Base-by-base conservation (phyloP, 2,797 vertebrate genomes). In the Pterois miles region DNA sequence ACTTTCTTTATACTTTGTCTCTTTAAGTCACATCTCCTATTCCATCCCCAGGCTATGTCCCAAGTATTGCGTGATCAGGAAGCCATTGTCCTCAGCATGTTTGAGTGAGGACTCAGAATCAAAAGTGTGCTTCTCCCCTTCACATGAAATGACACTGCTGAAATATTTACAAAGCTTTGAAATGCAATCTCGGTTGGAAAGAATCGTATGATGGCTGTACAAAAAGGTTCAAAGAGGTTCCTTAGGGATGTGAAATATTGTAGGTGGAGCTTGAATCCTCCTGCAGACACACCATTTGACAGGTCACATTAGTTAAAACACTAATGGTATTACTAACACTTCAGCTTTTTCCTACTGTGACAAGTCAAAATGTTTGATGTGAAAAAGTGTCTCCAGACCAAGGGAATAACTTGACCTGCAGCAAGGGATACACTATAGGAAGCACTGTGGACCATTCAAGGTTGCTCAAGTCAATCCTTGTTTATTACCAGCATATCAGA, bases 121-220 rank as follows among this genome's bases (percentile, higher is more conserved):
- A 85, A 88, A 89, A 79, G 57, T 11, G 1, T 71, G 74, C 40
- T 23, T 82, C 63, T 68, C 50, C 67, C 56, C 27, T 34, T 18
- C 70, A 54, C 20, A 57, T 65, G 68, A 63, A 81, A 85, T 62
- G 33, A 72, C 40, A 76, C 53, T 65, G 65, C n/a, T 91, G 57
- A 89, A 88, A 88, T 80, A 89, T 84, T 88, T 75, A 85, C 66
- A 71, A 50, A 36, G 67, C 68, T 65, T 56, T 69, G 38, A 62
- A 86, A 80, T 29, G 60, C 54, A 82, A 63, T 64, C 50, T 70
- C 27, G 38, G 69, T 63, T 68, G 63, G 36, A 34, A 73, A 38
- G 16, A 33, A n/a, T 6, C 8, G 33, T 20, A 27, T 63, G 67
- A 78, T 16, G 6, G 46, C 20, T 22, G 5, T n/a, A 74, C 6